These are phyloP conservation scores for Lepus americanus DNA, from an alignment of 2,113 vertebrate genomes.

Conservation along the genomic window DNA sequence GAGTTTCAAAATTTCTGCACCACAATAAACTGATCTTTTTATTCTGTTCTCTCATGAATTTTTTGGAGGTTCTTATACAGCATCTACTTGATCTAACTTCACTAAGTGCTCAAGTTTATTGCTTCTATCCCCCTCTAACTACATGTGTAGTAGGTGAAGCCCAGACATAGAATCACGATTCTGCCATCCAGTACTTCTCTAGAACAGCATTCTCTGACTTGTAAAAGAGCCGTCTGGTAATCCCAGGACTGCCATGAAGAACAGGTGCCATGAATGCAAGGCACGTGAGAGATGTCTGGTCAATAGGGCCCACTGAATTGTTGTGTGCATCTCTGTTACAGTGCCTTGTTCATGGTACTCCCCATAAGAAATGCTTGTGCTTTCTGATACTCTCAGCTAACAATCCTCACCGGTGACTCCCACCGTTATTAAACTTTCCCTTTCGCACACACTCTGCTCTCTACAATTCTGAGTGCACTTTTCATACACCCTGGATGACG, in stretches of 20 bases:
- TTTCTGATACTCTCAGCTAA: neutral
- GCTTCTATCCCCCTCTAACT: neutral
- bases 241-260: neutral
- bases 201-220: neutral
- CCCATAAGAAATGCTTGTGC: neutral
- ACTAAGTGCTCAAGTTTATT: neutral
- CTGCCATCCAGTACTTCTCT: neutral
- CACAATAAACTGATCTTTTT: too few relatives aligned
- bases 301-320: neutral
- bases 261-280: neutral
- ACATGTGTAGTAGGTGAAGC: neutral
- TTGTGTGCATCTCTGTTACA: neutral
- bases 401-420: neutral
- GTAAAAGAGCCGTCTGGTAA: neutral
- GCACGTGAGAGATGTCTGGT: neutral
- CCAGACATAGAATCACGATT: neutral
- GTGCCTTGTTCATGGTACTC: neutral
- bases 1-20: too few relatives aligned
- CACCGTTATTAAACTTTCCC: neutral
- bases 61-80: too few relatives aligned
- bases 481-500: neutral
- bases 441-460: neutral
- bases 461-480: neutral
- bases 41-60: too few relatives aligned
- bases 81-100: neutral